Conservation (phyloP, 2,797 vertebrate species). For the Galagoides demidoff region DNA sequence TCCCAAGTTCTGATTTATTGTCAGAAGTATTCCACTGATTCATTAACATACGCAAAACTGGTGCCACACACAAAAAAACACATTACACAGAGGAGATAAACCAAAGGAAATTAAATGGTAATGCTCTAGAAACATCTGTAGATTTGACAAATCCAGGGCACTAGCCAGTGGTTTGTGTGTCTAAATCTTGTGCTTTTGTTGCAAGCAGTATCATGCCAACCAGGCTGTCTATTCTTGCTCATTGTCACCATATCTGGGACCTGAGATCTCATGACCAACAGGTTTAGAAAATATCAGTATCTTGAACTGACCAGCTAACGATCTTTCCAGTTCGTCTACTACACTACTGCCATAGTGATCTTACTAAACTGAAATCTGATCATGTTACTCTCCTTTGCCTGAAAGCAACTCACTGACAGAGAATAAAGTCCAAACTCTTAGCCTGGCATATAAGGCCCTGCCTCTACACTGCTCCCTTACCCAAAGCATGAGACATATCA, state of each 20-base stretch:
- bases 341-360: not conserved
- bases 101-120: constrained; percentile 17
- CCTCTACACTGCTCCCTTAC: not conserved
- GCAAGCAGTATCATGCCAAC: not conserved
- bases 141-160: not conserved
- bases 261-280: not conserved
- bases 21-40: not conserved
- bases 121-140: not conserved
- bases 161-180: not conserved
- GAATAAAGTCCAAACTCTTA: not conserved
- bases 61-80: not conserved
- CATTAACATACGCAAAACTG: constrained; percentile 17
- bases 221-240: not conserved
- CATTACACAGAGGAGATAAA: not conserved
- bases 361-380: constrained; percentile 50
- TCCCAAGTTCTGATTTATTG: constrained; percentile 26
- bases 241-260: not conserved
- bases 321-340: constrained; percentile 2
- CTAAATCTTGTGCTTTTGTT: not conserved
- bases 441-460: not conserved
- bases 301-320: not conserved
- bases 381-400: not conserved
- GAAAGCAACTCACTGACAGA: not conserved
- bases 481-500: not conserved
- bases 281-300: constrained; percentile 15